These are phyloP conservation scores for Prunella strophiata DNA, from an alignment of 2,797 vertebrate species.

Conservation along the genomic window DNA sequence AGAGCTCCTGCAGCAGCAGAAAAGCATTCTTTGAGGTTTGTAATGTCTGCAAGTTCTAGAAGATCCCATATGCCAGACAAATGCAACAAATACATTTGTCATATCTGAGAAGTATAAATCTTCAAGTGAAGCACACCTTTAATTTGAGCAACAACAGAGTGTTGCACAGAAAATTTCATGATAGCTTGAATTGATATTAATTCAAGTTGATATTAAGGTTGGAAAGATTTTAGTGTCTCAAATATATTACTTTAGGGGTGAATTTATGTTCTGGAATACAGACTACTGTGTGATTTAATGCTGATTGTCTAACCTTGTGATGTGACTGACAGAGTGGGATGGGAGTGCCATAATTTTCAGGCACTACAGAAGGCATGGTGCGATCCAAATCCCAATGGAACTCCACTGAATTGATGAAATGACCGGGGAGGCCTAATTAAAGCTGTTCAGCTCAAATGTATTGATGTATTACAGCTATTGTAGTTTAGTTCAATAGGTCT, in stretches of 20 bases:
- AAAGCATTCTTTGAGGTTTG: not conserved
- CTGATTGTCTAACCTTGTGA: constrained; percentile 75
- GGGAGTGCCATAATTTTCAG: constrained; percentile 84
- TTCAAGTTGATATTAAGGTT: constrained; percentile 32
- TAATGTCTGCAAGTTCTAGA: not conserved
- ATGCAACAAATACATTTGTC: not conserved
- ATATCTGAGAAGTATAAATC: not conserved
- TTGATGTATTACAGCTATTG: constrained; percentile 99
- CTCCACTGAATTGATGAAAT: constrained; percentile 93
- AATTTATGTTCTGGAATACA: constrained; percentile 62
- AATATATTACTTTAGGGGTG: constrained; percentile 51
- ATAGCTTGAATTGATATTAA: constrained; percentile 5
- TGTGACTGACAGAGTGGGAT: constrained; percentile 69
- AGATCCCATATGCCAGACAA: not conserved
- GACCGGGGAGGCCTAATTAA: constrained; percentile 98
- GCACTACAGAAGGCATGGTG: constrained; percentile 82
- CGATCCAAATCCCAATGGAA: constrained; percentile 86
- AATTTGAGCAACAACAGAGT: constrained; percentile 21
- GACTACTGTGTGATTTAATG: constrained; percentile 68
- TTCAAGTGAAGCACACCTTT: not conserved
- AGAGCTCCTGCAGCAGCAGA: not conserved
- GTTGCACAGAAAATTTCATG: not conserved
- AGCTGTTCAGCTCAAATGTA: constrained; percentile 97
- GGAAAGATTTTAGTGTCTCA: constrained; percentile 53
- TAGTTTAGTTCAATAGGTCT: constrained; percentile 93